phyloP scores from a whole-genome alignment of 2,113 vertebrate species.

The Chunga burmeisteri region DNA sequence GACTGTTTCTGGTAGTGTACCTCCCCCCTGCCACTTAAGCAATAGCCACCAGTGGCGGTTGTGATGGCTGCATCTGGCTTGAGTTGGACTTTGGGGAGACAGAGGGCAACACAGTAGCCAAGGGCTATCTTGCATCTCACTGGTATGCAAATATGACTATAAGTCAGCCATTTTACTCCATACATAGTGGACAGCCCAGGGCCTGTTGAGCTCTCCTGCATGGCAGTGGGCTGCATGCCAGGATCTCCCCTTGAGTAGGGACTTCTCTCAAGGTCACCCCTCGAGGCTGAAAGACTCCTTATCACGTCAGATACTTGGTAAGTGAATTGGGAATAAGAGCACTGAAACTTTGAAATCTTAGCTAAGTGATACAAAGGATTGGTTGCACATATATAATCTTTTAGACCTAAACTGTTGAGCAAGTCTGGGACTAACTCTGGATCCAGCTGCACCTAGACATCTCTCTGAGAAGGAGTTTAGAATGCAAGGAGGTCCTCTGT shows the following conservation, averaged over 20 bases:
- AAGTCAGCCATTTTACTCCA: background rate
- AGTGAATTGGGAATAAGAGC: background rate
- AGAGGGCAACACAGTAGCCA: background rate
- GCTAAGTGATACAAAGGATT: background rate
- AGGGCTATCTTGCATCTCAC: background rate
- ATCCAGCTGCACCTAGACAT: background rate
- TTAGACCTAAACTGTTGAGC: background rate
- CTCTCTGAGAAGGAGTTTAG: background rate
- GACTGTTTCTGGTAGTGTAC: background rate
- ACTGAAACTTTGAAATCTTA: background rate
- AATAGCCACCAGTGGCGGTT: background rate
- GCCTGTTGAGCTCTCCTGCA: background rate
- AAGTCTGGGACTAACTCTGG: background rate
- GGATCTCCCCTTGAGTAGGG: background rate
- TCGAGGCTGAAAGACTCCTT: background rate
- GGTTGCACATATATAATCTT: rapidly evolving
- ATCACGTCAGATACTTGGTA: background rate
- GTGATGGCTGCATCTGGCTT: background rate
- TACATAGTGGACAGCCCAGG: background rate
- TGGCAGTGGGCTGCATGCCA: background rate
- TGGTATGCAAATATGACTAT: rapidly evolving
- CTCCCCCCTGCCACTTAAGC: background rate
- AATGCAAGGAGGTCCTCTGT: background rate
- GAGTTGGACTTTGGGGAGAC: background rate
- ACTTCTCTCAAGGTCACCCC: background rate